Conservation (phyloP, 1,140 invertebrate genomes). For the Lutraria rhynchaena region DNA sequence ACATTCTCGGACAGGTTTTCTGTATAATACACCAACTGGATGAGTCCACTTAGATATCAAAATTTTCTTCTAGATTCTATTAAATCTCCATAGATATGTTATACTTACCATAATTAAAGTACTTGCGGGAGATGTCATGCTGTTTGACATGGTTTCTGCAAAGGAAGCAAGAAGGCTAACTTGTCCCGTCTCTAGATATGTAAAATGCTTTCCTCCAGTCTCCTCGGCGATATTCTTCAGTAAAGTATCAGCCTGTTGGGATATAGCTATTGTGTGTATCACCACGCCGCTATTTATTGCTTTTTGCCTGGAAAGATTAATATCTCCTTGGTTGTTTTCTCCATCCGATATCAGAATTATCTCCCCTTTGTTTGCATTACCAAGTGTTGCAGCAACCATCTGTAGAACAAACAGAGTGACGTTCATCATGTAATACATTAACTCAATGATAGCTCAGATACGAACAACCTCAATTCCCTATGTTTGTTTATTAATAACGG, state of each 20-base stretch:
- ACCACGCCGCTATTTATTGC: conserved; percentile 19
- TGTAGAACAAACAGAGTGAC: too few relatives aligned
- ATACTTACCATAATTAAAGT: not conserved
- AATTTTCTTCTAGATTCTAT: not conserved
- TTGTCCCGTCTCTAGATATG: not conserved
- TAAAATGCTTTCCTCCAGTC: conserved; percentile 34
- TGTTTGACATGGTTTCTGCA: not conserved
- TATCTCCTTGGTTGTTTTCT: not conserved
- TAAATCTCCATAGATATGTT: not conserved
- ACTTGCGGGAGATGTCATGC: not conserved
- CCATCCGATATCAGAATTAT: conserved; percentile 43
- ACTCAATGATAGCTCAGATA: too few relatives aligned
- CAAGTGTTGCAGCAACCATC: not conserved
- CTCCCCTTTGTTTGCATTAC: conserved; percentile 4
- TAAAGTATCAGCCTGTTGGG: conserved; percentile 14
- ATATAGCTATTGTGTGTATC: conserved; percentile 13
- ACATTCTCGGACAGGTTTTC: not conserved
- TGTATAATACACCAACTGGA: not conserved
- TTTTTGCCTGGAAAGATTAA: not conserved
- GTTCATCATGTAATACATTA: too few relatives aligned
- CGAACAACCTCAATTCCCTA: too few relatives aligned
- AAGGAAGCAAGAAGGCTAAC: conserved; percentile 13
- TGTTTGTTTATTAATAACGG: too few relatives aligned
- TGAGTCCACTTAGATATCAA: not conserved
- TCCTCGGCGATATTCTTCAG: not conserved